A percentile compares a stretch with the other conserved stretches of the same genome.
Conservation (phyloP, 2,113 vertebrate genomes). For the Dasypus novemcinctus region DNA sequence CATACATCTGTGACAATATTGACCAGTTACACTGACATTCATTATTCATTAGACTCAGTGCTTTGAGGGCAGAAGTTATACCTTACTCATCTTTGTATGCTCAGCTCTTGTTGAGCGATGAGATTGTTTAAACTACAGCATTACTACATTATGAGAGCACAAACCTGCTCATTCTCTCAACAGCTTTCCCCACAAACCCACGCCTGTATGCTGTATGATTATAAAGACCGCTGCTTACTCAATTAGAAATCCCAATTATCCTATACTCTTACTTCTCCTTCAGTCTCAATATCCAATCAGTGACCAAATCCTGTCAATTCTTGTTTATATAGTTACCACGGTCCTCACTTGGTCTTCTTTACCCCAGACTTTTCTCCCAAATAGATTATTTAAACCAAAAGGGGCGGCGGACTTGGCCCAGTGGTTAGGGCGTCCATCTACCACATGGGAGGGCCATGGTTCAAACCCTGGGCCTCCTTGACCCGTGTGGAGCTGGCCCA, state of each 20-base stretch:
- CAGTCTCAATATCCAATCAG: not conserved
- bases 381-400: not conserved
- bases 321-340: not conserved
- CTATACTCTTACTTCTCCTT: not conserved
- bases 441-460: no score
- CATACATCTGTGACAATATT: not conserved
- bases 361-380: not conserved
- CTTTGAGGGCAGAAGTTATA: not conserved
- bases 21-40: not conserved
- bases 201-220: no score
- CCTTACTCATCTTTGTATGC: not conserved
- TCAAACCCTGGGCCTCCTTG: no score
- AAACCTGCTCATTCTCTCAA: not conserved
- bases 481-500: no score
- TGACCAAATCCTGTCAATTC: not conserved
- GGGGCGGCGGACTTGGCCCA: no score
- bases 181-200: not conserved
- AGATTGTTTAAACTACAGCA: not conserved
- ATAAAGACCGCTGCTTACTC: not conserved
- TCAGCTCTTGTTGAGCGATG: not conserved
- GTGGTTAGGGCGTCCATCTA: no score
- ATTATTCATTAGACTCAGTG: not conserved
- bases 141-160: not conserved
- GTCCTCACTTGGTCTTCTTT: not conserved
- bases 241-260: not conserved